These are phyloP conservation scores for Leptinotarsa undecemlineata DNA, from an alignment of 1,140 invertebrate genomes.

Conservation along the genomic window DNA sequence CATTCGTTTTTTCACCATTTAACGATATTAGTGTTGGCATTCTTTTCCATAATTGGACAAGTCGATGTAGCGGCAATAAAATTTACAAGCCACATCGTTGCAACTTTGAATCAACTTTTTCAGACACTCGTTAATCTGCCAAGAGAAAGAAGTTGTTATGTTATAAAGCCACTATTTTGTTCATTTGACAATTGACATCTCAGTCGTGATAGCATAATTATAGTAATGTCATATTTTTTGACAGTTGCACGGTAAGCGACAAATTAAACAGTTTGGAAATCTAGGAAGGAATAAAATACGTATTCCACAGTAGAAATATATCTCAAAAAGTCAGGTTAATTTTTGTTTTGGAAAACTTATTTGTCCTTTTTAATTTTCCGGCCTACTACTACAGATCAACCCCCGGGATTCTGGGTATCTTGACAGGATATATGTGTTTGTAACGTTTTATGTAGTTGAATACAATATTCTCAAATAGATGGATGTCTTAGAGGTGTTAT, in stretches of 20 bases:
- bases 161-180: slow-evolving; percentile 3
- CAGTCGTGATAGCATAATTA: neutral
- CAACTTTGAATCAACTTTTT: slow-evolving; percentile 20
- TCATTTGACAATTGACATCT: slow-evolving; percentile 6
- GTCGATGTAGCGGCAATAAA: slow-evolving; percentile 19
- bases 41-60: slow-evolving; percentile 25
- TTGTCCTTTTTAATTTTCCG: too few relatives aligned
- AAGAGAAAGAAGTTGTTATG: neutral
- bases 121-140: slow-evolving; percentile 1
- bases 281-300: neutral
- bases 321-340: neutral
- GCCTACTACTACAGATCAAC: too few relatives aligned
- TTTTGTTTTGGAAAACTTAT: too few relatives aligned
- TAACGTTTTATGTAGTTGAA: too few relatives aligned
- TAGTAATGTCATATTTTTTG: neutral
- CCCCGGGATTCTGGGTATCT: too few relatives aligned
- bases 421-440: too few relatives aligned
- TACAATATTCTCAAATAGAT: too few relatives aligned
- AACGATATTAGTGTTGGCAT: slow-evolving; percentile 23
- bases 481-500: too few relatives aligned
- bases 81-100: slow-evolving; percentile 15
- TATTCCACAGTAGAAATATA: neutral
- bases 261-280: too few relatives aligned
- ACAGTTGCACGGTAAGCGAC: too few relatives aligned
- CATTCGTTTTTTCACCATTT: slow-evolving; percentile 20